Evolutionary conservation across 2,888 invertebrate species (phyloP), one percentile per base, ranked within the genome.

Genomic region (Tipula lateralis): DNA sequence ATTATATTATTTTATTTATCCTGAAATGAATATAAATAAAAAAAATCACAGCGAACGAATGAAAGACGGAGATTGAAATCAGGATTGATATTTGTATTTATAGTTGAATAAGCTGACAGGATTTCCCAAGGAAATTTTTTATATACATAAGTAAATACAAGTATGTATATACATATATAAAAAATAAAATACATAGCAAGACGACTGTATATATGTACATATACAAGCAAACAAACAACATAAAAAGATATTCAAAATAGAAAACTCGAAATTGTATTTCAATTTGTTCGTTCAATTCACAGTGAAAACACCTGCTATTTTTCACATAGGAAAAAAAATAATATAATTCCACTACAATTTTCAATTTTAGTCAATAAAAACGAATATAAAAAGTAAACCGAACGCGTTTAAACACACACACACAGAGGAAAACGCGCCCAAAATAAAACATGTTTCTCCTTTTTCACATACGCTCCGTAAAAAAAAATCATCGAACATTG

Each of bases 11-110:
- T 66, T 66, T 66, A 66, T 66, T 66, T 66, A 66, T 66, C 24
- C 66, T 66, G 66, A 66, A 66, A 66, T 66, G 66, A 66, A 66
- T 66, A 66, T 66, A 66, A 66, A 66, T 66, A 66, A 66, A 66
- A 66, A 66, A 66, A 24, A 66, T 66, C 66, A 66, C 66, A 66
- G 2, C 9, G 19, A 66, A 66, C 24, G 66, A 66, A 66, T 66
- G 24, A 66, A 12, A 19, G 66, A 66, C 66, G 66, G 2, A 66
- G 66, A 24, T 66, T 66, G 66, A 66, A 66, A 66, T 66, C 66
- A 66, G 66, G 66, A 66, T 66, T 24, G 66, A 66, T 66, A 66
- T 66, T 66, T 66, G 66, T 66, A 66, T 66, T 66, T 66, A 66
- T 24, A 66, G 66, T 66, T 66, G 66, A 66, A 66, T 24, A 66